Evolutionary conservation across 23 tunicate species (phyloP).

Genomic region (Aplidium turbinatum): DNA sequence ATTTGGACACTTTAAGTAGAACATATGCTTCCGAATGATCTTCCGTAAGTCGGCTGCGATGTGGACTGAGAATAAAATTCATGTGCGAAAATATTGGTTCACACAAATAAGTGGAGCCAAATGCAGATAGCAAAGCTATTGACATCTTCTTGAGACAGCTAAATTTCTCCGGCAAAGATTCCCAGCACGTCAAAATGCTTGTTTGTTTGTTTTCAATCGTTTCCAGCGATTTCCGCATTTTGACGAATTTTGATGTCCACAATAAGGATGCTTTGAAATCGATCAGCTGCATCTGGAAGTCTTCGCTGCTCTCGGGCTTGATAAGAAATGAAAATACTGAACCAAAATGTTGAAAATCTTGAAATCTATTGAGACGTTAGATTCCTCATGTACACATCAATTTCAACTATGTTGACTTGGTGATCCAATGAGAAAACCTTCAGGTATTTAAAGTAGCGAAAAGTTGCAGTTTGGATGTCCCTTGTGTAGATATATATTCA

Average conservation of each 20-base stretch:
- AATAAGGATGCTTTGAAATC: too few species aligned
- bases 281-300: too few species aligned
- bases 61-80: too few species aligned
- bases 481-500: conserved; percentile 33
- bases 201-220: background rate
- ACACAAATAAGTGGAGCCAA: too few species aligned
- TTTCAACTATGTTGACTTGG: conserved; percentile 25
- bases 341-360: conserved; percentile 45
- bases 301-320: too few species aligned
- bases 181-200: background rate
- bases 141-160: too few species aligned
- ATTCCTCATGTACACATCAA: conserved; percentile 31
- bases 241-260: background rate
- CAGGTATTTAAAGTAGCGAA: conserved; percentile 46
- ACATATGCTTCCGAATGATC: too few species aligned
- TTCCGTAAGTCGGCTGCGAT: too few species aligned
- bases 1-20: too few species aligned
- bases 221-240: conserved; percentile 1
- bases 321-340: conserved; percentile 38
- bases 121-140: too few species aligned
- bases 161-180: conserved; percentile 18
- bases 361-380: conserved; percentile 51
- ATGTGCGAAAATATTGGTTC: too few species aligned
- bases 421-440: conserved; percentile 36
- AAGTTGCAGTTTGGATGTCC: conserved; percentile 44